These are phyloP conservation scores for Chascanopsetta lugubris DNA, from an alignment of 2,113 vertebrate species.

Conservation along the genomic window DNA sequence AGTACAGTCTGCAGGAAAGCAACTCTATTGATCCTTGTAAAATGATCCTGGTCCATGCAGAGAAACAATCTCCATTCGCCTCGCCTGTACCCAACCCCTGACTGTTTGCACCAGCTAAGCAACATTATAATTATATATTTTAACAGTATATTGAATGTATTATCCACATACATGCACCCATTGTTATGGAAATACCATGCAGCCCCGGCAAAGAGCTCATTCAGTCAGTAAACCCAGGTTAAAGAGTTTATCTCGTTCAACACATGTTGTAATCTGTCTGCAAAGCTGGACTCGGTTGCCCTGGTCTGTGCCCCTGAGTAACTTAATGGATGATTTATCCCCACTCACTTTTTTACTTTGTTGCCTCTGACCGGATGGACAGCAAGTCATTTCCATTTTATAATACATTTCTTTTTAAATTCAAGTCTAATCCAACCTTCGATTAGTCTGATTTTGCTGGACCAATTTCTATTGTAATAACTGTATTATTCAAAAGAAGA, in stretches of 20 bases:
- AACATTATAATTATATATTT: background rate
- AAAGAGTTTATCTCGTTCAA: slow-evolving; percentile 1
- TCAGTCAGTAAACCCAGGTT: slow-evolving; percentile 3
- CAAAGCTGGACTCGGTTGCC: slow-evolving; percentile 1
- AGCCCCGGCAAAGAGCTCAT: too few relatives aligned
- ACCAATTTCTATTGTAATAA: background rate
- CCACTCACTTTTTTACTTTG: slow-evolving; percentile 8
- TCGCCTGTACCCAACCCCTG: background rate
- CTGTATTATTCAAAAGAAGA: background rate
- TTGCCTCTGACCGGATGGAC: background rate
- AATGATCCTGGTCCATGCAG: background rate
- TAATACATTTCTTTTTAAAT: background rate
- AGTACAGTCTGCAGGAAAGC: background rate
- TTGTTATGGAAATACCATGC: too few relatives aligned
- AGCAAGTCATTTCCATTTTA: background rate
- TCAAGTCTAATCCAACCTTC: background rate
- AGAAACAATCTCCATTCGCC: background rate
- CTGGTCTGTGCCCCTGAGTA: slow-evolving; percentile 3
- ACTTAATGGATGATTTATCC: background rate
- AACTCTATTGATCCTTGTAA: background rate
- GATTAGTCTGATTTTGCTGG: background rate
- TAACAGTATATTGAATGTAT: too few relatives aligned
- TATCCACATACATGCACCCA: too few relatives aligned
- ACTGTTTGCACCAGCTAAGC: background rate
- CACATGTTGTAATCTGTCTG: slow-evolving; percentile 28